Evolutionary conservation across 2,113 vertebrate genomes (phyloP).

Genomic region (Forbesichthys agassizii): DNA sequence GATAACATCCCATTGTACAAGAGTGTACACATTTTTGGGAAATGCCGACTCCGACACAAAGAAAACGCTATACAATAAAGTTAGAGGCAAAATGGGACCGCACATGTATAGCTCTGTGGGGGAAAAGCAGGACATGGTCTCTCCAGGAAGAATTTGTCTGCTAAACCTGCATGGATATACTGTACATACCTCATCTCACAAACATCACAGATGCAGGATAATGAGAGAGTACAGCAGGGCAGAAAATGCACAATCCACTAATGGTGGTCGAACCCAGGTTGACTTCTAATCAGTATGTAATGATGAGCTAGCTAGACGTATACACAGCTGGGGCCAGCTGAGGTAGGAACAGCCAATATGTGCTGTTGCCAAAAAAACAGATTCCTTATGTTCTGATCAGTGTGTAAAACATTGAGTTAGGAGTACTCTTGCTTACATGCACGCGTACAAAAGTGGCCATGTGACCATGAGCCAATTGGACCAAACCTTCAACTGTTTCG

Average conservation of each 20-base stretch:
- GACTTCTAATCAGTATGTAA: conserved; percentile 48
- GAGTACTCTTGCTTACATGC: background rate
- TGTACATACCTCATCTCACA: conserved; percentile 8
- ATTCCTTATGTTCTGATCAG: conserved; percentile 13
- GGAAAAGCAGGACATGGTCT: background rate
- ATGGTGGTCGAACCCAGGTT: conserved; percentile 10
- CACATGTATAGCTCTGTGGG: conserved; percentile 1
- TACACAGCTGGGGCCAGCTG: conserved; percentile 40
- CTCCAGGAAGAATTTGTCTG: no score
- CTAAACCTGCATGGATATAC: background rate
- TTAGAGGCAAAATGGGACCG: conserved; percentile 38
- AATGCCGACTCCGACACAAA: conserved; percentile 58
- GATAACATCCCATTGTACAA: conserved; percentile 35
- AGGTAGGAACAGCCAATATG: conserved; percentile 25
- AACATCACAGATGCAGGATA: conserved; percentile 21
- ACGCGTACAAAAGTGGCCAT: background rate
- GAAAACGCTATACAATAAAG: conserved; percentile 28
- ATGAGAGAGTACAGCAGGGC: conserved; percentile 24
- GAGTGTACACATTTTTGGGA: conserved; percentile 58
- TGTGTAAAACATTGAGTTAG: background rate
- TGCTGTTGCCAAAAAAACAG: conserved; percentile 17
- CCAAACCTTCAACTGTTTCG: background rate
- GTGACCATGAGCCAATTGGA: background rate
- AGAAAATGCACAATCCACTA: conserved; percentile 35
- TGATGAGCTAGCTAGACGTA: conserved; percentile 13